Evolutionary conservation across 2,888 invertebrate genomes (phyloP).

Genomic region (Leptopilina myrica): DNA sequence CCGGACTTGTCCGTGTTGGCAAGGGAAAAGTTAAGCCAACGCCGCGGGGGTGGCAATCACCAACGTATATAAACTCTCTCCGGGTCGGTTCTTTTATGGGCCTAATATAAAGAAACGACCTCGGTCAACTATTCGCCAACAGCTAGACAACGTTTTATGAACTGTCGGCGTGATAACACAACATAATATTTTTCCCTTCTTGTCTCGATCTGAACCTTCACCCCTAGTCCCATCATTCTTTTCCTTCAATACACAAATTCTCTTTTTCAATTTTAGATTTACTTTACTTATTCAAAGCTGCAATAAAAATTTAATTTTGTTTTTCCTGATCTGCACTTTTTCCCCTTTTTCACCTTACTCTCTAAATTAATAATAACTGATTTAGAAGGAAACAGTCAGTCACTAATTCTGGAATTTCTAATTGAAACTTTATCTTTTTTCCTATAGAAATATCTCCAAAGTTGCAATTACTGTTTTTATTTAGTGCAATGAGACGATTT

Average conservation of each 20-base stretch:
- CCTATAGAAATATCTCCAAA: too few species aligned
- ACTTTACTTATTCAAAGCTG: too few species aligned
- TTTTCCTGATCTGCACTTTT: conserved; percentile 17
- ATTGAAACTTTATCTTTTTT: too few species aligned
- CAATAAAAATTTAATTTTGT: too few species aligned
- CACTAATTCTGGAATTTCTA: too few species aligned
- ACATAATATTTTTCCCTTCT: conserved; percentile 59
- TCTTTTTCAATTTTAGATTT: too few species aligned
- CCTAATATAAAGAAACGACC: conserved; percentile 70
- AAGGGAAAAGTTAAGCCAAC: conserved; percentile 50
- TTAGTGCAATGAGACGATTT: too few species aligned
- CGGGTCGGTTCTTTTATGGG: conserved; percentile 65
- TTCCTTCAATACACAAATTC: too few species aligned
- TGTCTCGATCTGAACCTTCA: conserved; percentile 41
- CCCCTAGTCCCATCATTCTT: too few species aligned
- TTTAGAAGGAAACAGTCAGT: too few species aligned
- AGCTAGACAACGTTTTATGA: conserved; percentile 69
- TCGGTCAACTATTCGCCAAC: conserved; percentile 66
- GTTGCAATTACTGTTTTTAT: too few species aligned
- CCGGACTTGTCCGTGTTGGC: conserved; percentile 47
- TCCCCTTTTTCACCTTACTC: neutral
- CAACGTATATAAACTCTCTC: conserved; percentile 63
- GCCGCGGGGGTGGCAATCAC: conserved; percentile 59
- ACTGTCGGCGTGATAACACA: conserved; percentile 62
- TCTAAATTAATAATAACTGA: too few species aligned